Evolutionary conservation across 2,113 vertebrate species (phyloP).

Genomic region (Tichodroma muraria): DNA sequence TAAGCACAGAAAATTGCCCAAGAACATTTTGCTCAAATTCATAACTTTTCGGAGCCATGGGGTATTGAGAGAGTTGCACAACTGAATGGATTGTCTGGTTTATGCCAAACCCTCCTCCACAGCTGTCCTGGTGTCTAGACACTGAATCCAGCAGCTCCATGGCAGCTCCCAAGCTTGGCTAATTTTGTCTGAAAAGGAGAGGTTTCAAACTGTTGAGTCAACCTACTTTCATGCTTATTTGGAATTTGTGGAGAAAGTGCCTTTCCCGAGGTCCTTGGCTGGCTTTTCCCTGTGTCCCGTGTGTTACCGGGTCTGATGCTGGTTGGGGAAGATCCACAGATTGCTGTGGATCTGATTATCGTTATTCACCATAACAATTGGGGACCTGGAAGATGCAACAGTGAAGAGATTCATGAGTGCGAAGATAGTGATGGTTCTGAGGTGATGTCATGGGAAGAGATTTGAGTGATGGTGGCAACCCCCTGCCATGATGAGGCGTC

Average conservation of each 20-base stretch:
- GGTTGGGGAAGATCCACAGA: neutral
- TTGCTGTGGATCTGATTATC: neutral
- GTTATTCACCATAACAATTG: neutral
- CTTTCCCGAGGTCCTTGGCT: neutral
- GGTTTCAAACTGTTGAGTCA: neutral
- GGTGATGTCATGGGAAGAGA: neutral
- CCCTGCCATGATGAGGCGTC: neutral
- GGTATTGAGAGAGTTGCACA: neutral
- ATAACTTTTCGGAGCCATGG: neutral
- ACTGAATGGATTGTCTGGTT: neutral
- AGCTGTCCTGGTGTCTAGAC: neutral
- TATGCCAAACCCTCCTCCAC: neutral
- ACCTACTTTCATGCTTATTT: neutral
- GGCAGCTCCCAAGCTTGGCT: neutral
- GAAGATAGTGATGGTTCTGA: neutral
- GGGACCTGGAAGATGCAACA: neutral
- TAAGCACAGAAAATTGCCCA: constrained; percentile 13
- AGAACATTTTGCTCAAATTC: neutral
- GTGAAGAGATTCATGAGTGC: neutral
- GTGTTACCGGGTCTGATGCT: neutral
- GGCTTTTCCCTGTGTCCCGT: neutral
- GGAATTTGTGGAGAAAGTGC: neutral
- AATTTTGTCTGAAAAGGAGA: neutral
- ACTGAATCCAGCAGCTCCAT: neutral
- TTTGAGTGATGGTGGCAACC: neutral